Base-by-base conservation (phyloP, 2,888 invertebrate species). In the Eupelmus urozonus region DNA sequence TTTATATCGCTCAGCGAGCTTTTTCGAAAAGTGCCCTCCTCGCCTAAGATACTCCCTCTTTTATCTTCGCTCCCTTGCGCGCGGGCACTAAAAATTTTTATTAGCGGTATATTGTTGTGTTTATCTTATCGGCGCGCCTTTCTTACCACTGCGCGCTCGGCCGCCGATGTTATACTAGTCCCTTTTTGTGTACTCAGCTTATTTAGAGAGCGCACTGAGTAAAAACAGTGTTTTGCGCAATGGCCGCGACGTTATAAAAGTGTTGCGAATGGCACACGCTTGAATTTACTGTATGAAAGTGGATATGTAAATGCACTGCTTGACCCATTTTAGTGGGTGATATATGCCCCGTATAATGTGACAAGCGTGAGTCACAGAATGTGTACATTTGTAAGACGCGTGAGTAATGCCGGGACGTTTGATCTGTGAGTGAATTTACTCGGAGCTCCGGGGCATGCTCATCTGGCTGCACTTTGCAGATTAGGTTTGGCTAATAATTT, bases 241-340 rank as follows among this genome's bases (percentile, higher is more conserved):
- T 34, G 34, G n/a, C n/a, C 34, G 34, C 3, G 34, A 34, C 9
- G 34, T 34, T 34, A 34, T 34, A 34, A 34, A 34, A 34, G 34
- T 34, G 34, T 34, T 34, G 27, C 27, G 27, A 40, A 34, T 34
- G 34, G 9, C 11, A 13, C 16, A 3, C 49, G n/a, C 23, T 45
- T 25, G 49, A 65, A 65, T 65, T 65, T 11, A 65, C 62, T 49
- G 18, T 20, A 51, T 34, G 66, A 13, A 29, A 29, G 34, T 18
- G 66, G 23, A 53, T 40, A 67, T 51, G 66, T 55, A 67, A 67
- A 53, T 67, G 40, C 40, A 40, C 59, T 1, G 23, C 40, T 25
- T 67, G 67, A 67, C 67, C 67, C 67, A 67, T 40, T 67, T 67
- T 53, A 34, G 3, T 11, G 4, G n/a, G n/a, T 25, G 51, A 65